Base-by-base conservation (phyloP, 2,797 vertebrate species). In the Adelosebastes latens region DNA sequence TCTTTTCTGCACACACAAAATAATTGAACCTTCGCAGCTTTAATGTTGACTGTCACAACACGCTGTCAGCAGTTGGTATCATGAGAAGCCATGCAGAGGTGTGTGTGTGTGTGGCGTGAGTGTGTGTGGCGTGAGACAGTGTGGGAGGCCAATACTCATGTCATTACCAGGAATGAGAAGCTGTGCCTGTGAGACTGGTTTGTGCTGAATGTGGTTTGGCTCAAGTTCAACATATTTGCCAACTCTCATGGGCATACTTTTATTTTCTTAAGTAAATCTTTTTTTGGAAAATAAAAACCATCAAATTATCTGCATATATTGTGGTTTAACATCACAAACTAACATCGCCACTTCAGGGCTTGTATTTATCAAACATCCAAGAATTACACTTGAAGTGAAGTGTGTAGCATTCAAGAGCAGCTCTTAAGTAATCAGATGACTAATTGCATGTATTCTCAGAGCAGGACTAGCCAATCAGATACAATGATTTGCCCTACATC, bases 81-180 rank as follows among this genome's bases (percentile, higher is more conserved):
- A 36, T 10, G 11, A 39, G 9, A 60, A 34, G 2, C 27, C 32
- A 6, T 34, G n/a, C 58, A 70, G 53, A 6, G 12, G 25, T 59
- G 53, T n/a, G 58, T 72, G 10, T 56, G 31, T 53, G 14, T 24
- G 20, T 9, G 29, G 29, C 29, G 49, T 59, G 66, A 20, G 39
- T 3, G 14, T 46, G 42, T 12, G 46, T 64, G 29, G 58, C n/a
- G 55, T 24, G 29, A 70, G 14, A 34, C 27, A 10, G 27, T 20
- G 46, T 32, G 34, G 25, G 24, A 25, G 20, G n/a, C 9, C n/a
- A 14, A n/a, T 20, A 3, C 36, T 72, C 29, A 18, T 39, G 55
- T 61, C 16, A 60, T 82, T 84, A 85, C 63, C 77, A 82, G 70
- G 42, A 75, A 87, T 42, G 20, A 75, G 49, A 71, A 55, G 65